A percentile compares a stretch with the other conserved stretches of the same genome.
phyloP scores from a whole-genome alignment of 2,888 invertebrate genomes.

The Schizotus pectinicornis region DNA sequence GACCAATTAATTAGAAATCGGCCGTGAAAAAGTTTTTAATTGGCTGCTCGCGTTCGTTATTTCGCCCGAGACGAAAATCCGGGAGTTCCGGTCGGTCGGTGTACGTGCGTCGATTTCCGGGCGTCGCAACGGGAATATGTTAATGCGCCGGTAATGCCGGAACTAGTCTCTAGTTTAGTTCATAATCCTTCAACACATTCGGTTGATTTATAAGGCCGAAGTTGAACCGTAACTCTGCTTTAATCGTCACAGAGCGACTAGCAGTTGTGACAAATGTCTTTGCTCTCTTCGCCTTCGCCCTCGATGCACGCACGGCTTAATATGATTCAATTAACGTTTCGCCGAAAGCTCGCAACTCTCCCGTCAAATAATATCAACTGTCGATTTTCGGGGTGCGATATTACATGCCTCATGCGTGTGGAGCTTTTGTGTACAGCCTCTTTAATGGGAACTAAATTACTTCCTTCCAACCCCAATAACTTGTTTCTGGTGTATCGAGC shows the following conservation, averaged over 20 bases:
- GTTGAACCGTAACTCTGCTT: conserved; percentile 32
- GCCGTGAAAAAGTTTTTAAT: conserved; percentile 9
- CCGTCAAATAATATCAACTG: conserved; percentile 27
- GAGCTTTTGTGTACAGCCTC: conserved; percentile 20
- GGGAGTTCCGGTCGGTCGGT: neutral
- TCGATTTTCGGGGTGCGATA: conserved; percentile 25
- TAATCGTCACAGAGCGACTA: conserved; percentile 30
- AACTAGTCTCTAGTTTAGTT: conserved; percentile 25
- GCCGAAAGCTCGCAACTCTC: conserved; percentile 26
- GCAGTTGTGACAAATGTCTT: conserved; percentile 33
- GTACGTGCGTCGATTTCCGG: conserved; percentile 3
- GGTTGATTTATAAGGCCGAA: conserved; percentile 31
- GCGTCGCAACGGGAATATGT: neutral
- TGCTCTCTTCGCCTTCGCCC: conserved; percentile 26
- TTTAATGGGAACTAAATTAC: conserved; percentile 26
- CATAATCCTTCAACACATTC: conserved; percentile 29
- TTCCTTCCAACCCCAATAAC: conserved; percentile 25
- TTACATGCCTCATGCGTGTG: conserved; percentile 23
- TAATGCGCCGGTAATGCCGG: conserved; percentile 7
- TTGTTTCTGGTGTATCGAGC: conserved; percentile 25
- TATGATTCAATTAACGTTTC: conserved; percentile 33
- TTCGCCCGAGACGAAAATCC: neutral
- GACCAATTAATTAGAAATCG: conserved; percentile 3
- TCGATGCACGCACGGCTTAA: conserved; percentile 29
- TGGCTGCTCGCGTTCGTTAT: neutral